These are phyloP conservation scores for Myanophis thanlyinensis DNA, from an alignment of 2,113 vertebrate species.

Conservation along the genomic window DNA sequence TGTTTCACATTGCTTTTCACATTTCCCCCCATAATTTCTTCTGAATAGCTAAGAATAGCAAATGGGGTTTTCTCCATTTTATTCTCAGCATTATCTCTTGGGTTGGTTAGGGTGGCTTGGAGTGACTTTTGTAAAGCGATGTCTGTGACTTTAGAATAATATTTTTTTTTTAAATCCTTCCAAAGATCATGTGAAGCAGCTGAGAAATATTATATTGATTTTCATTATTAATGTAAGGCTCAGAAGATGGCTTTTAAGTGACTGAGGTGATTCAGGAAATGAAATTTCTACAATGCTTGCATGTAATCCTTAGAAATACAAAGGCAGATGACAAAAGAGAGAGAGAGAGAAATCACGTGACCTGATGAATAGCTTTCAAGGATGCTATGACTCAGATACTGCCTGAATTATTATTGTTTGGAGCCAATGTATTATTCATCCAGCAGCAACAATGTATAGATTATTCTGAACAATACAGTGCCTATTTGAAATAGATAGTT, in stretches of 20 bases:
- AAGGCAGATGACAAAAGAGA: not conserved
- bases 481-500: not conserved
- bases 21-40: not conserved
- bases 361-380: conserved; percentile 4
- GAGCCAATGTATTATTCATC: conserved; percentile 9
- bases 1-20: not conserved
- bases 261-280: not conserved
- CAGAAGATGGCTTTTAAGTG: not conserved
- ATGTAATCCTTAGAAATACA: not conserved
- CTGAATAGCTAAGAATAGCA: not conserved
- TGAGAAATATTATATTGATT: not conserved
- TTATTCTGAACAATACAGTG: not conserved
- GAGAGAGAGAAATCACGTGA: not conserved
- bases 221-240: not conserved
- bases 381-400: conserved; percentile 9
- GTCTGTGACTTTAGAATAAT: not conserved
- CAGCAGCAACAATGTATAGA: not conserved
- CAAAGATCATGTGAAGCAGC: not conserved
- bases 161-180: not conserved
- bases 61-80: not conserved
- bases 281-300: not conserved
- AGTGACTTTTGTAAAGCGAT: not conserved
- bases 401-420: conserved; percentile 12
- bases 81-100: not conserved
- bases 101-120: not conserved